Evolutionary conservation across 2,797 vertebrate genomes (phyloP).

Genomic region (Pachyuromys duprasi): DNA sequence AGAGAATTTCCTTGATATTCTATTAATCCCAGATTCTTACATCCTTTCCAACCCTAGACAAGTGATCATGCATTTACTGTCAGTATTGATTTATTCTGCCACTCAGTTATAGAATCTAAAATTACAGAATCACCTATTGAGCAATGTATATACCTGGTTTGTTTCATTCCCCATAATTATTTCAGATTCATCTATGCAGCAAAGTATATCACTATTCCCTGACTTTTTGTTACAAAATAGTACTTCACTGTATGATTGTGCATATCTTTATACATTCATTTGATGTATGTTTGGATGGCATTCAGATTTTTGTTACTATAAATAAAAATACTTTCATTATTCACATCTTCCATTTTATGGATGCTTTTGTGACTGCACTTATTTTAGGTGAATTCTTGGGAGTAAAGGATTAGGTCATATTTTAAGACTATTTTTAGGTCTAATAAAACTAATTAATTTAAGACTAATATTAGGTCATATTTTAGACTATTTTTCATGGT

Average conservation of each 20-base stretch:
- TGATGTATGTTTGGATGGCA: neutral
- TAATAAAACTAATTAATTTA: too few relatives aligned
- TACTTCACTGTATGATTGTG: neutral
- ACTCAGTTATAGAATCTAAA: neutral
- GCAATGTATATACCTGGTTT: neutral
- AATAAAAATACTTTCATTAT: neutral
- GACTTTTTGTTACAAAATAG: neutral
- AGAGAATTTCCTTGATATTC: neutral
- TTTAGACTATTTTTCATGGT: neutral
- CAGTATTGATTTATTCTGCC: neutral
- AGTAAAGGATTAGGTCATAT: neutral
- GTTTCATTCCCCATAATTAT: neutral
- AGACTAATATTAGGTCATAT: neutral
- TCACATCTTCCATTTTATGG: neutral
- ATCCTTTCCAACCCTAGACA: neutral
- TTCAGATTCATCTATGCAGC: neutral
- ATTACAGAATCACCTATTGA: neutral
- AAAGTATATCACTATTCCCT: neutral
- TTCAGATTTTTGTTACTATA: neutral
- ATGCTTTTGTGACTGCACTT: neutral
- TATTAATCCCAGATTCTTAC: neutral
- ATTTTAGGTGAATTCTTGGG: neutral
- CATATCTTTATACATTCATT: neutral
- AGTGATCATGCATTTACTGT: neutral
- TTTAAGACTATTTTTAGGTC: too few relatives aligned